Base-by-base conservation (phyloP, 2,888 invertebrate genomes). In the Dynastes hyllus region DNA sequence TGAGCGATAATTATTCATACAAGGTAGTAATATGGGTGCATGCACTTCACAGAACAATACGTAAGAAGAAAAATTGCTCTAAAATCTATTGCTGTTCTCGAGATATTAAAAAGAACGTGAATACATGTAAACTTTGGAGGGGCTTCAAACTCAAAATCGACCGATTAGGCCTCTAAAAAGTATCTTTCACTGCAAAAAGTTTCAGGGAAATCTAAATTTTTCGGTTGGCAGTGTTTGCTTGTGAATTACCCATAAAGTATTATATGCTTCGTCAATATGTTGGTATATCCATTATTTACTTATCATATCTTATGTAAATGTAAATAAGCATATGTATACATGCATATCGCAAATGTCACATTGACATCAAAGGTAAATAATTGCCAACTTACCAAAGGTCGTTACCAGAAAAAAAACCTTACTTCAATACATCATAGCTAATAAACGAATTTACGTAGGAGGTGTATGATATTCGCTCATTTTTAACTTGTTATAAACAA, bases 371-470 rank as follows among this genome's bases (percentile, higher is more conserved):
- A n/a, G 9, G 16, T 61, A 61, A 61, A 22, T 22, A 27, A 61
- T 16, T 22, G 11, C 29, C n/a, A 22, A 9, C 58, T 58, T 58
- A 58, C 2, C 22, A 16, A 58, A 8, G 58, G 16, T 22, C 58
- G 13, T 63, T 63, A 63, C 63, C 22, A 27, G 22, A 11, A 37
- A 37, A 37, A 37, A 37, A 37, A 45, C 5, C 40, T n/a, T 69
- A 77, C 67, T 77, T 51, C 5, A 55, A 55, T 55, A 16, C 13
- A 16, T 16, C 16, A 16, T n/a, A 5, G 55, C 67, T 67, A 67
- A 67, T 66, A 55, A 16, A n/a, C 29, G 11, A 73, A 58, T 37
- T 4, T 66, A 66, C 55, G 77, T 67, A 55, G 67, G 67, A 67
- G 53, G 67, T 67, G 66, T 55, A 65, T 37, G n/a, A 32, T 37